Conservation (phyloP, 1,140 invertebrate genomes). For the Tenebrio molitor region DNA sequence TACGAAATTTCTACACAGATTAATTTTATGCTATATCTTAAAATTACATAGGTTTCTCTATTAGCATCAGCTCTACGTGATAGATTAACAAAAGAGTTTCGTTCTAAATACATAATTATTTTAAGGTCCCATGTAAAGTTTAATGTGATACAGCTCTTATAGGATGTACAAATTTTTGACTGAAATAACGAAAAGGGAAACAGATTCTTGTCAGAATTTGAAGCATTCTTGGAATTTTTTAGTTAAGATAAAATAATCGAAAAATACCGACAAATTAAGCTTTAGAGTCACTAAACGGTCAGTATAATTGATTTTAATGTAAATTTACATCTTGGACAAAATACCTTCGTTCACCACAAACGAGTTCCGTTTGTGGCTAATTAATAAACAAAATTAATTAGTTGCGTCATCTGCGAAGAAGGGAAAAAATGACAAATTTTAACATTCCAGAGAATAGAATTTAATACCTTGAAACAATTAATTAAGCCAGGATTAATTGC, state of each 20-base stretch:
- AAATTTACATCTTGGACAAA: background rate
- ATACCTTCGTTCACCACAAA: too few species aligned
- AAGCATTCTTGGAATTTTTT: background rate
- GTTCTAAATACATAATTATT: constrained; percentile 9
- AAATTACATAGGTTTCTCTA: constrained; percentile 31
- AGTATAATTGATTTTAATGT: constrained; percentile 3
- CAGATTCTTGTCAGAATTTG: background rate
- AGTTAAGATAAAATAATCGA: background rate
- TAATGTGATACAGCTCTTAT: constrained; percentile 8
- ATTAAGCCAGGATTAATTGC: constrained; percentile 21
- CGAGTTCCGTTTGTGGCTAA: constrained; percentile 15
- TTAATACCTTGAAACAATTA: constrained; percentile 41
- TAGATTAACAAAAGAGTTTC: constrained; percentile 38
- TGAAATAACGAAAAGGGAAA: background rate
- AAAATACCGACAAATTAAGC: constrained; percentile 16
- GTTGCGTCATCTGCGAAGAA: background rate
- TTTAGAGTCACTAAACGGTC: background rate
- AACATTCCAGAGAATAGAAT: background rate
- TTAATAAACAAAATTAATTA: constrained; percentile 29
- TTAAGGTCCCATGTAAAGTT: constrained; percentile 15
- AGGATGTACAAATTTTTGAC: background rate
- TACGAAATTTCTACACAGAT: constrained; percentile 46
- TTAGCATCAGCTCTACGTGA: constrained; percentile 35
- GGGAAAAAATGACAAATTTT: constrained; percentile 18
- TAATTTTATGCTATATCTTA: constrained; percentile 40